Base-by-base conservation (phyloP, 2,888 invertebrate species). In the Mesorhabditis sp. region DNA sequence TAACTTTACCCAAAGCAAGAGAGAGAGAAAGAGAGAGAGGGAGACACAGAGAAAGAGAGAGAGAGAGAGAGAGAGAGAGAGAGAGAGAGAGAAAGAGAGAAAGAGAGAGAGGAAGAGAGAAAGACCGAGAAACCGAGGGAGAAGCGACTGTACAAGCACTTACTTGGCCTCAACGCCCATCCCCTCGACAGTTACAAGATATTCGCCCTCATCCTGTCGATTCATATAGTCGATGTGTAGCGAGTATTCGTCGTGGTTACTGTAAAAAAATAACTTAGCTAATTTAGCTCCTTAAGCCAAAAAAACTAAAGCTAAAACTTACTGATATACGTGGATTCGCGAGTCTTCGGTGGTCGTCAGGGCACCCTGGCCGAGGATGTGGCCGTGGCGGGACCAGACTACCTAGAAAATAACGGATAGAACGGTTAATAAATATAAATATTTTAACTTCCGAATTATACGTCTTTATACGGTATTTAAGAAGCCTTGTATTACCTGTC, bases 171-270 rank as follows among this genome's bases (percentile, higher is more conserved):
- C 76, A 6, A 77, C 73, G 64, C 75, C 74, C 69, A 76, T 71
- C 65, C 79, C 80, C 63, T 78, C 74, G 45, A 80, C 71, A 7
- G 73, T 66, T 63, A 80, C 72, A 43, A 74, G 74, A 66, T 81
- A 81, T 4, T 65, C 70, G 67, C 80, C 80, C 44, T 72, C 74
- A 67, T 81, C 81, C 0, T 44, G 45, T 7, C 74, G 69, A 4
- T 73, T 76, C 5, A 73, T 74, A 61, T 77, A 70, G 28, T 69
- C 67, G 45, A 81, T 75, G 28, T 66, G 70, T 6, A 81, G 67
- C 61, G 70, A 75, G 65, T 79, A 79, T 50, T 79, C 73, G 62
- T 77, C 78, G n/a, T 69, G 67, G 61, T 66, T 63, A 4, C 42
- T 45, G 62, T 63, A 63, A 63, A 15, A 63, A 63, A 63, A 15